Evolutionary conservation across 2,113 vertebrate genomes (phyloP), one percentile per base, ranked within the genome.

Genomic region (Catharus minimus): DNA sequence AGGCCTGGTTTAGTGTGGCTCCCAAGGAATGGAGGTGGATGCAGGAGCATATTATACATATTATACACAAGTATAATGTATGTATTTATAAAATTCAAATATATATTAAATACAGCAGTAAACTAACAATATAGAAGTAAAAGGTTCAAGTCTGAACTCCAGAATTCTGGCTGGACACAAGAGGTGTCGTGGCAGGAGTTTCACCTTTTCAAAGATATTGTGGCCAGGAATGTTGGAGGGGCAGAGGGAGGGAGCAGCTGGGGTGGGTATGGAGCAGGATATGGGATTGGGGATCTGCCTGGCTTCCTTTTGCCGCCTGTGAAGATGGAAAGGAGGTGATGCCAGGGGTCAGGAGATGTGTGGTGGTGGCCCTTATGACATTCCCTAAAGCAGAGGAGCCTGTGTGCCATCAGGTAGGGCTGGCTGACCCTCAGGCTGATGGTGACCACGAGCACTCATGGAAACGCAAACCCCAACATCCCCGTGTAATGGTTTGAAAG

Each of bases 151-250:
- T 23, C 46, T 47, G 46, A 47, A 22, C 22, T 23, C 53, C 65
- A 5, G 5, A 7, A 3, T 74, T 57, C 46, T 1, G 7, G 27
- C 43, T 62, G 44, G 69, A 33, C 9, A 20, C 1, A 9, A 53
- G 52, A 77, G 49, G 5, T 23, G n/a, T n/a, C 0, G 0, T 28
- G 30, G n/a, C 12, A 65, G 16, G 71, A 78, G 9, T 15, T 52
- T 64, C 47, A 22, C 1, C 43, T 44, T 44, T 44, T 44, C 22
- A 5, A 64, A 36, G 49, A 5, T 26, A 28, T 39, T 0, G 0
- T 30, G 32, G 47, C 23, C 0, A 0, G 23, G 36, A 53, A 16
- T 5, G 3, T 6, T n/a, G 53, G 39, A 64, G 15, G 7, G 7
- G 32, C 10, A 44, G 21, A 55, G n/a, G 62, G 36, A 61, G 39